phyloP scores from a whole-genome alignment of 2,113 vertebrate genomes.

The Sceloporus tristichus region DNA sequence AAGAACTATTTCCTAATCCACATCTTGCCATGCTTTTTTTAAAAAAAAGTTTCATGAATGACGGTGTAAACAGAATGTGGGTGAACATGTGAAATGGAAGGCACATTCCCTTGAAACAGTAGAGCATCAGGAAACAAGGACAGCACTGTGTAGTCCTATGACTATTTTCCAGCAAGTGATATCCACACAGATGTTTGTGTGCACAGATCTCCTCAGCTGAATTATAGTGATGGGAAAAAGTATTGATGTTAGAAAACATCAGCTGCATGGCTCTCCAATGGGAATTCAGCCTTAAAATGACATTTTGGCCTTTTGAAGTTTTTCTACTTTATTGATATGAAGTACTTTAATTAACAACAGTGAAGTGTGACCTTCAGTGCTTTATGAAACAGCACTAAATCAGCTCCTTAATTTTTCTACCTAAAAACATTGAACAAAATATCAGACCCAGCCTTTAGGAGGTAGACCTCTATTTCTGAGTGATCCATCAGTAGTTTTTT shows the following conservation, averaged over 20 bases:
- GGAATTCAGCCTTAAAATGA: constrained; percentile 5
- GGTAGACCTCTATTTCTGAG: neutral
- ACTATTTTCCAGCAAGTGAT: too few relatives aligned
- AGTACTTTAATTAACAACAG: constrained; percentile 41
- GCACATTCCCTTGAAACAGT: neutral
- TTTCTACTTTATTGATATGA: constrained; percentile 37
- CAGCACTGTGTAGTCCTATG: neutral
- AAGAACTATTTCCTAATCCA: neutral
- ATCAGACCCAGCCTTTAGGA: neutral
- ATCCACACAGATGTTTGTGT: neutral
- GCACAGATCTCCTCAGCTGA: neutral
- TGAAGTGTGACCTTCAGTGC: constrained; percentile 29
- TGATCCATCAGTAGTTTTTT: constrained; percentile 8
- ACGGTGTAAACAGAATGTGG: neutral
- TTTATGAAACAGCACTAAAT: constrained; percentile 32
- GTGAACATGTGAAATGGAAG: too few relatives aligned
- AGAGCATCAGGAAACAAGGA: neutral
- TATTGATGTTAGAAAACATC: neutral
- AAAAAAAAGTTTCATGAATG: too few relatives aligned
- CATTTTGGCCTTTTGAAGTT: constrained; percentile 31
- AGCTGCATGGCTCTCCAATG: neutral
- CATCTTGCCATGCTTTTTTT: too few relatives aligned
- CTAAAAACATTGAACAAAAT: constrained; percentile 22
- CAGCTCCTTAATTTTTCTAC: constrained; percentile 21
- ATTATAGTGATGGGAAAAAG: too few relatives aligned